These are phyloP conservation scores for Paramisgurnus dabryanus DNA, from an alignment of 2,113 vertebrate species.

Conservation along the genomic window DNA sequence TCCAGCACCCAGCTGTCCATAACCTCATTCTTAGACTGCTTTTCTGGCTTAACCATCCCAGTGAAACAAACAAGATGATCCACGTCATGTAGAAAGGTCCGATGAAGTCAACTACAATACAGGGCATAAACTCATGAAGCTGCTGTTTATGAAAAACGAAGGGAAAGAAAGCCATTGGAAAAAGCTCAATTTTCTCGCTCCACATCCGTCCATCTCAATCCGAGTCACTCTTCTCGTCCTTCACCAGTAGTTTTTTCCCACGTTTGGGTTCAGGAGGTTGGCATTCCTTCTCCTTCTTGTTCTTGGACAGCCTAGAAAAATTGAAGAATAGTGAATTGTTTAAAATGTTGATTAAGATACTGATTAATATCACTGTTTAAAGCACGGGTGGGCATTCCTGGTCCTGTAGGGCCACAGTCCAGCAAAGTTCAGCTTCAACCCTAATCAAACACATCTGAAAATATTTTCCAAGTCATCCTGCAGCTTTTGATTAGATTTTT, in stretches of 20 bases:
- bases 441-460: no score
- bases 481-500: no score
- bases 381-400: no score
- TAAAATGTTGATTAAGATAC: no score
- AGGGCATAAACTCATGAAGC: background rate
- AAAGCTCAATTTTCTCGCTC: background rate
- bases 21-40: background rate
- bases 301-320: conserved; percentile 61
- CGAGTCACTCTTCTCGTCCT: conserved; percentile 70
- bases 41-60: background rate
- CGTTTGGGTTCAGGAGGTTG: conserved; percentile 55
- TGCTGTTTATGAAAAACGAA: background rate
- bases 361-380: no score
- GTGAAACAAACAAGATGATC: background rate
- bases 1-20: background rate
- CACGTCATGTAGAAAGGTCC: background rate
- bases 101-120: background rate
- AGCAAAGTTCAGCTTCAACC: no score
- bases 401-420: no score
- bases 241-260: conserved; percentile 69
- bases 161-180: background rate
- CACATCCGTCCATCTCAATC: conserved; percentile 56
- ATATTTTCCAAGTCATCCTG: no score
- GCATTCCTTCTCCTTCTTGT: conserved; percentile 52
- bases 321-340: background rate